Evolutionary conservation across 2,888 invertebrate species (phyloP).

Genomic region (Auanema freiburgensis): DNA sequence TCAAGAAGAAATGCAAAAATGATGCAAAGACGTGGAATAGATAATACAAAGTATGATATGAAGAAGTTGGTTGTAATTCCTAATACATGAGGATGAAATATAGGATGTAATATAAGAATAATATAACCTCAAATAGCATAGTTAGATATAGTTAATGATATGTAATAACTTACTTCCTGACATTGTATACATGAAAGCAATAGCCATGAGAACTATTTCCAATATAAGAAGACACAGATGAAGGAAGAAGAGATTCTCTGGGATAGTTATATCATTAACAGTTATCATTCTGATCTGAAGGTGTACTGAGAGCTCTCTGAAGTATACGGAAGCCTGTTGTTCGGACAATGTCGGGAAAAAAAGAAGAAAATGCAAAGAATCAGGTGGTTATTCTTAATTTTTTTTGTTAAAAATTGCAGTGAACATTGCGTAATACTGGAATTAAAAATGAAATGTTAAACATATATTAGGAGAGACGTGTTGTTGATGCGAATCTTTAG

Average conservation of each 20-base stretch:
- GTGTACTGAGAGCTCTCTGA: too few relatives aligned
- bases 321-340: too few relatives aligned
- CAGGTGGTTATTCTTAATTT: too few relatives aligned
- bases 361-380: too few relatives aligned
- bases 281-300: slow-evolving; percentile 12
- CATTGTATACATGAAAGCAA: slow-evolving; percentile 6
- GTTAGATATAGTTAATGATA: not conserved
- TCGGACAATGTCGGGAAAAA: too few relatives aligned
- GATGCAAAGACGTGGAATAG: slow-evolving; percentile 3
- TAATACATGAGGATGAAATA: slow-evolving; percentile 17
- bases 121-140: slow-evolving; percentile 10
- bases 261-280: slow-evolving; percentile 12
- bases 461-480: too few relatives aligned
- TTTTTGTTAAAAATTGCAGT: too few relatives aligned
- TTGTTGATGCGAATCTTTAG: too few relatives aligned
- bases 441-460: too few relatives aligned
- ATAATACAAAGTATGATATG: slow-evolving; percentile 12
- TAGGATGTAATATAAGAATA: slow-evolving; percentile 8
- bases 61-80: slow-evolving; percentile 8
- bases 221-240: slow-evolving; percentile 9
- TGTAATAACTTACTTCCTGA: not conserved
- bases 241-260: not conserved
- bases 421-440: too few relatives aligned
- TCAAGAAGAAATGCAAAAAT: slow-evolving; percentile 2
- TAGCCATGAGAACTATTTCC: slow-evolving; percentile 12